Conservation (phyloP, 2,113 vertebrate genomes). For the Danionella cerebrum region DNA sequence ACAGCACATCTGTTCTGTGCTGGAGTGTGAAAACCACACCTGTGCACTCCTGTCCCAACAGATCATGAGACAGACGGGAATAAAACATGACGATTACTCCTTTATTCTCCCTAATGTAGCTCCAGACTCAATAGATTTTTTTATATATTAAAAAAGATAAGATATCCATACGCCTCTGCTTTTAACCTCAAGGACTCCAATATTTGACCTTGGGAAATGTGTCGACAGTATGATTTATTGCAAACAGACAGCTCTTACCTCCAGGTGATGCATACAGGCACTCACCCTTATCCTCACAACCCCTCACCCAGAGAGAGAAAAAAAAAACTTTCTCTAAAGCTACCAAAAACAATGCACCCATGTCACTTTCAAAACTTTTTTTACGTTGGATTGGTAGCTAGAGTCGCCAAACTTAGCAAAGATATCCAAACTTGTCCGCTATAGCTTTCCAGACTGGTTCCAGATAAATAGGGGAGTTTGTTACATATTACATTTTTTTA, state of each 20-base stretch:
- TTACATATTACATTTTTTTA: too few relatives aligned
- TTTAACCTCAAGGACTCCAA: background rate
- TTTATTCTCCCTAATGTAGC: too few relatives aligned
- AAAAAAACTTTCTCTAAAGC: too few relatives aligned
- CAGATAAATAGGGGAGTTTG: too few relatives aligned
- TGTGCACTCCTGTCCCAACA: background rate
- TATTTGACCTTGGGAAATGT: background rate
- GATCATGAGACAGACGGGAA: background rate
- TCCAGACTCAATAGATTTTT: too few relatives aligned
- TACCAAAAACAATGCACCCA: constrained; percentile 1
- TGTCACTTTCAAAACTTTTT: too few relatives aligned
- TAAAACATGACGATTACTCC: background rate
- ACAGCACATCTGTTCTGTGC: background rate
- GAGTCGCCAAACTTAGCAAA: too few relatives aligned
- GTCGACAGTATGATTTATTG: background rate
- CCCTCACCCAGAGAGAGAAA: constrained; percentile 9
- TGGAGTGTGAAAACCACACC: background rate
- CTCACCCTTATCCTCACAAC: background rate
- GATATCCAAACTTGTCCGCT: too few relatives aligned
- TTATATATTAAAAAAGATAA: background rate
- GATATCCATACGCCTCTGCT: background rate
- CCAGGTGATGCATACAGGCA: background rate
- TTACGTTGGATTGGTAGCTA: too few relatives aligned
- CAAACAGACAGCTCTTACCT: background rate
- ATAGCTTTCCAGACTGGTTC: too few relatives aligned